Conservation (phyloP, 2,797 vertebrate species). For the Carduelis carduelis region DNA sequence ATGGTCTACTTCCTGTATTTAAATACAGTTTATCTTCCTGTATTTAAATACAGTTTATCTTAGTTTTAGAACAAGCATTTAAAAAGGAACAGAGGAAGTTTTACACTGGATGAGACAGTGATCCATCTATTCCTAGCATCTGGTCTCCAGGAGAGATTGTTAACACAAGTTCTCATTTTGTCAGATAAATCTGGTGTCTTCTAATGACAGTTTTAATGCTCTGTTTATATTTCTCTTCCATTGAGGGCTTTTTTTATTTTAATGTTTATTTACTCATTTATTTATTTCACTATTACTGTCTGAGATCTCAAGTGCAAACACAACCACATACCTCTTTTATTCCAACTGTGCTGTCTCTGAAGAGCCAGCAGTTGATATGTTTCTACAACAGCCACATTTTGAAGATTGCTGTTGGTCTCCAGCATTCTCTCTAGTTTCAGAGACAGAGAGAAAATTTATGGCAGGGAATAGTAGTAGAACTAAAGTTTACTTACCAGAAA, state of each 20-base stretch:
- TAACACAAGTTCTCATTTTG: neutral
- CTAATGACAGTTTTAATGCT: neutral
- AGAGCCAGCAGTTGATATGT: neutral
- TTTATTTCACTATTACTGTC: neutral
- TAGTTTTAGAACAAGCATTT: neutral
- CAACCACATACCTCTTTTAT: neutral
- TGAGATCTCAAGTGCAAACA: neutral
- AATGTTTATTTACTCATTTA: neutral
- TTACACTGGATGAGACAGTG: neutral
- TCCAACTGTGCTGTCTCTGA: neutral
- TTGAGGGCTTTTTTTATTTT: neutral
- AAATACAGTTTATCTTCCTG: neutral
- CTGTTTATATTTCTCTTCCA: neutral
- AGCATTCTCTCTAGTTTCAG: neutral
- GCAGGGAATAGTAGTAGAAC: neutral
- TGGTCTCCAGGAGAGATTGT: fast-evolving
- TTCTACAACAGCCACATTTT: neutral
- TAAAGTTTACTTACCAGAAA: neutral
- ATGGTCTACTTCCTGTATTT: neutral
- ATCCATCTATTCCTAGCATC: neutral
- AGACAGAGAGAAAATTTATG: neutral
- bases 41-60: neutral
- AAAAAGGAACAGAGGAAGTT: neutral
- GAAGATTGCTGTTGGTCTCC: neutral
- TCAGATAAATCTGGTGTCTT: neutral